phyloP scores from a whole-genome alignment of 2,888 invertebrate genomes.

The Machimus atricapillus region DNA sequence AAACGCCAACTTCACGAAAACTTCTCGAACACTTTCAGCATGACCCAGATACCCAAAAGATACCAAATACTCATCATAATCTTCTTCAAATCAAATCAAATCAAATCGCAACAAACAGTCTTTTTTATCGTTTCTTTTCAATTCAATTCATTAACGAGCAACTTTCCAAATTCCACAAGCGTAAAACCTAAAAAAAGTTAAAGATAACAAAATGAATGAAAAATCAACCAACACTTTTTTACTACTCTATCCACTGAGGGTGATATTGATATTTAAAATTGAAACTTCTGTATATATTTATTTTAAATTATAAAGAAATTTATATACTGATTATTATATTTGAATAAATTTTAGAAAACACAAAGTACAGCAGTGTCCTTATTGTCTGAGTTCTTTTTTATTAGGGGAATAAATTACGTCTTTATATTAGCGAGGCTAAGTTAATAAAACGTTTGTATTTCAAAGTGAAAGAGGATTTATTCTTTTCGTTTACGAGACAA shows the following conservation, averaged over 20 bases:
- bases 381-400: slow-evolving; percentile 41
- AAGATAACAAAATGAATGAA: neutral
- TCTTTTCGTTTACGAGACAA: slow-evolving; percentile 36
- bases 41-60: neutral
- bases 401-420: slow-evolving; percentile 34
- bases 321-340: slow-evolving; percentile 38
- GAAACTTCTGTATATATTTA: slow-evolving; percentile 37
- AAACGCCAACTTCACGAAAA: slow-evolving; percentile 27
- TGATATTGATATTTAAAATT: slow-evolving; percentile 38
- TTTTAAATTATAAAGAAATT: slow-evolving; percentile 39
- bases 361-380: slow-evolving; percentile 41
- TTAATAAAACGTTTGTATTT: slow-evolving; percentile 36
- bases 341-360: slow-evolving; percentile 38
- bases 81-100: neutral
- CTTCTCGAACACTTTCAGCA: slow-evolving; percentile 28
- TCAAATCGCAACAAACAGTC: slow-evolving; percentile 3
- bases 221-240: slow-evolving; percentile 36
- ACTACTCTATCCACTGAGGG: slow-evolving; percentile 40
- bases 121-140: neutral
- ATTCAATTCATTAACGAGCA: neutral
- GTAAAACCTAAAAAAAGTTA: slow-evolving; percentile 5
- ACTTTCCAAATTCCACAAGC: slow-evolving; percentile 14
- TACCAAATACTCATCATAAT: neutral
- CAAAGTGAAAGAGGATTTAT: slow-evolving; percentile 35
- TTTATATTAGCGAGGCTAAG: slow-evolving; percentile 37